Percentiles rank a stretch among this genome's conserved stretches.
These are phyloP conservation scores for Aselliscus stoliczkanus DNA, from an alignment of 2,797 vertebrate genomes.

Conservation along the genomic window DNA sequence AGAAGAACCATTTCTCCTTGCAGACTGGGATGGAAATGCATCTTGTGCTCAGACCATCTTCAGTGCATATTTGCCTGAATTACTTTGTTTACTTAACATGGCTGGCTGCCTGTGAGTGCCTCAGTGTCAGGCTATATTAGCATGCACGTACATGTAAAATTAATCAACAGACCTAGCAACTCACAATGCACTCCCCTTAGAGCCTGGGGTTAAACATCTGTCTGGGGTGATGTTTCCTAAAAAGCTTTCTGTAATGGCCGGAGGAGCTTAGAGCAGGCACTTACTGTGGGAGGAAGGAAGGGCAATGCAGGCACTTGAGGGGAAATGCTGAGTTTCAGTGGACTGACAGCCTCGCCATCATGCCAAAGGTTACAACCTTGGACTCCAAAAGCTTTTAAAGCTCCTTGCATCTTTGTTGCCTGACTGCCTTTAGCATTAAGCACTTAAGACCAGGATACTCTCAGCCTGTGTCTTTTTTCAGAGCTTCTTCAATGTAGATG, in stretches of 20 bases:
- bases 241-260: constrained; percentile 75
- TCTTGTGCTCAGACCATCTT: constrained; percentile 19
- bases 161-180: constrained; percentile 77
- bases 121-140: constrained; percentile 75
- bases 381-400: constrained; percentile 63
- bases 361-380: constrained; percentile 40
- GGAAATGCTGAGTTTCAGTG: constrained; percentile 11
- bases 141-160: constrained; percentile 71
- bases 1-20: background rate
- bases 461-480: background rate
- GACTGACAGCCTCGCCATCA: constrained; percentile 30
- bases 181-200: constrained; percentile 57
- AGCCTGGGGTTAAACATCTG: constrained; percentile 77
- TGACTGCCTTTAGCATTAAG: constrained; percentile 37
- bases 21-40: background rate
- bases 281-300: constrained; percentile 65
- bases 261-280: constrained; percentile 46
- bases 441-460: background rate
- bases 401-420: background rate
- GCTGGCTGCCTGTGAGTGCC: constrained; percentile 50
- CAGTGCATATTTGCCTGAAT: background rate
- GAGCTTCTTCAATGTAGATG: constrained; percentile 20
- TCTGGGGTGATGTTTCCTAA: constrained; percentile 76
- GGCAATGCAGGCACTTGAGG: background rate
- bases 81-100: constrained; percentile 70